Evolutionary conservation across 1,140 invertebrate genomes (phyloP), one percentile per base, ranked within the genome.

Genomic region (Trichonephila clavata): DNA sequence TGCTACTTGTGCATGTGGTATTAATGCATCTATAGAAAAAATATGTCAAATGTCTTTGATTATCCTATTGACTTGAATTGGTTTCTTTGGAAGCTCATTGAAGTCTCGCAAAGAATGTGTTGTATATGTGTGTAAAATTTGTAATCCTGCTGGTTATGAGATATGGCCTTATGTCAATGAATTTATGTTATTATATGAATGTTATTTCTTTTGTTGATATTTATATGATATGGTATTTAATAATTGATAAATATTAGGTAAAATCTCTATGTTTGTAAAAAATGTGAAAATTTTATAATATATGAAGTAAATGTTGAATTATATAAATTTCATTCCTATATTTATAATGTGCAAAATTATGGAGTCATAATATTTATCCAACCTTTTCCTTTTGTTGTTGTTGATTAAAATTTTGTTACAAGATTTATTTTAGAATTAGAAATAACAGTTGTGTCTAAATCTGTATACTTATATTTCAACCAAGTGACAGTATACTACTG

Each of bases 1-100:
- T 43, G 43, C 68, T 90, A 39, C 60, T 80, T 89, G 68, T 21
- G n/a, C n/a, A 50, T 89, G 87, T 89, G 87, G 65, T 80, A 32
- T 90, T 68, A 59, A 14, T 90, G 50, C 60, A 39, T 90, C 80
- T 80, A 77, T 59, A 61, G 43, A 27, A 24, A 71, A 50, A 68
- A n/a, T 24, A 77, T 77, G 7, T 77, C 68, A 32, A 77, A 1
- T 27, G 5, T 77, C 27, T 27, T 77, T 77, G 24, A 77, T 32
- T 77, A 20, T 77, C 27, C 32, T 13, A 27, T 27, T 77, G 18
- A 27, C 27, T 77, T 50, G 50, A 50, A 7, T 50, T 13, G 0
- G 50, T 50, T 50, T 50, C 50, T 50, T 50, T 50, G 7, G 50
- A 50, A 50, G 50, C 50, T 50, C 8, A 50, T 50, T 50, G 8